Evolutionary conservation across 2,888 invertebrate species (phyloP).

Genomic region (Pammene aurita): DNA sequence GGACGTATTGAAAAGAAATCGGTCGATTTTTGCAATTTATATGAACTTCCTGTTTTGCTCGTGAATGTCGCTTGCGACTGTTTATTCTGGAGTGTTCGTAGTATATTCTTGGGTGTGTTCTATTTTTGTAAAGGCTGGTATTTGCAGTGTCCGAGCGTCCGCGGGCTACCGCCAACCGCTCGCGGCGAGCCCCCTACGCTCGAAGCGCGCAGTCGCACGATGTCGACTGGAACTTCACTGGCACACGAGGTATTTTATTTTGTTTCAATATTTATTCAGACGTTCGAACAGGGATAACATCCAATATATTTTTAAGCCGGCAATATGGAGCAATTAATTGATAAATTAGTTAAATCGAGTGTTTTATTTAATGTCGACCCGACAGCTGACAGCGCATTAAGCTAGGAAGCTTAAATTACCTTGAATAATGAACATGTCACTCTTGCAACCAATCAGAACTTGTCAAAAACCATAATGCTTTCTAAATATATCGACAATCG

Average conservation of each 20-base stretch:
- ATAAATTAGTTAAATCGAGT: neutral
- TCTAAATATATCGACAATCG: neutral
- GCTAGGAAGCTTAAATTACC: neutral
- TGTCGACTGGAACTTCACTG: slow-evolving; percentile 78
- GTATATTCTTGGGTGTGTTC: slow-evolving; percentile 32
- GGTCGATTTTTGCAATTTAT: slow-evolving; percentile 1
- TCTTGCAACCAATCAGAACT: slow-evolving; percentile 5
- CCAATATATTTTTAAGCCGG: neutral
- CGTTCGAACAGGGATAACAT: neutral
- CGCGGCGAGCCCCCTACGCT: slow-evolving; percentile 72
- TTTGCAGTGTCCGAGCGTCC: slow-evolving; percentile 65
- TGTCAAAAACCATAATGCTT: neutral
- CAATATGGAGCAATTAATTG: neutral
- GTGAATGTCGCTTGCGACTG: neutral
- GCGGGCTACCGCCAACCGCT: slow-evolving; percentile 66
- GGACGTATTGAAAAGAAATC: neutral
- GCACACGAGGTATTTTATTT: slow-evolving; percentile 68
- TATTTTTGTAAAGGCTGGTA: slow-evolving; percentile 42
- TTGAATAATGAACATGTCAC: neutral
- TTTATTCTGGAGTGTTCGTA: neutral
- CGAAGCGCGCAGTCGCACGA: slow-evolving; percentile 72
- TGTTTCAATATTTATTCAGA: slow-evolving; percentile 4
- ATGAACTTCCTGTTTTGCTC: neutral
- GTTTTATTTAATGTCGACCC: neutral
- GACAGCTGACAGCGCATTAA: neutral